These are phyloP conservation scores for Sylvicola cinctus DNA, from an alignment of 2,888 invertebrate species.

Conservation along the genomic window DNA sequence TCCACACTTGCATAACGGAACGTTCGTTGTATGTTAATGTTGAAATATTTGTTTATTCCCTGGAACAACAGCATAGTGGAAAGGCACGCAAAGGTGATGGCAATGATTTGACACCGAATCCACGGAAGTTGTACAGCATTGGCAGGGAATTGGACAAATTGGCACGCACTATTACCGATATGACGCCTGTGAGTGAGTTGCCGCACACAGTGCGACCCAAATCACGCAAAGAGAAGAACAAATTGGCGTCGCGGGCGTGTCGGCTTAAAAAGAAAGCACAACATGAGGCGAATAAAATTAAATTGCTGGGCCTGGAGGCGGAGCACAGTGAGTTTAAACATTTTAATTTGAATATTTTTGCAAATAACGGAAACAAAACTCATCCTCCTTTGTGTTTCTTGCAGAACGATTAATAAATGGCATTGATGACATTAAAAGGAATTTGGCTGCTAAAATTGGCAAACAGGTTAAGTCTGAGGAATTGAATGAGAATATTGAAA, in stretches of 20 bases:
- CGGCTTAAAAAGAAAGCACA: constrained; percentile 97
- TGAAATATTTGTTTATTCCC: neutral
- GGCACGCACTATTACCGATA: constrained; percentile 78
- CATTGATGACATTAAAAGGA: constrained; percentile 55
- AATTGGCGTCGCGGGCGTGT: constrained; percentile 89
- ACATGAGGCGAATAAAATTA: constrained; percentile 96
- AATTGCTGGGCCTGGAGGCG: constrained; percentile 76
- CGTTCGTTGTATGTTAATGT: neutral
- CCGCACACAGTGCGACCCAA: constrained; percentile 76
- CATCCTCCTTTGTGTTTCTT: constrained; percentile 15
- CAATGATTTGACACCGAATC: constrained; percentile 90
- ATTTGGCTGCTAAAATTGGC: constrained; percentile 39
- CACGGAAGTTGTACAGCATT: constrained; percentile 72
- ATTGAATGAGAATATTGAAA: constrained; percentile 46
- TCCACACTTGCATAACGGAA: constrained; percentile 2
- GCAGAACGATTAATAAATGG: constrained; percentile 58
- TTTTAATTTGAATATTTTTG: no score
- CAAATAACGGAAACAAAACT: no score
- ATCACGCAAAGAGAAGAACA: constrained; percentile 95
- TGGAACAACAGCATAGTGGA: constrained; percentile 34
- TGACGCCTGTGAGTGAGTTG: constrained; percentile 86
- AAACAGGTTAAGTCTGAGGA: constrained; percentile 35
- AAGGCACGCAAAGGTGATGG: constrained; percentile 94
- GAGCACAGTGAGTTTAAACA: constrained; percentile 90
- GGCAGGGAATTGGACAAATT: constrained; percentile 84